Evolutionary conservation across 35 echinoderm and acorn worm species (phyloP), one percentile per base, ranked within the genome.

Genomic region (Amphiura filiformis): DNA sequence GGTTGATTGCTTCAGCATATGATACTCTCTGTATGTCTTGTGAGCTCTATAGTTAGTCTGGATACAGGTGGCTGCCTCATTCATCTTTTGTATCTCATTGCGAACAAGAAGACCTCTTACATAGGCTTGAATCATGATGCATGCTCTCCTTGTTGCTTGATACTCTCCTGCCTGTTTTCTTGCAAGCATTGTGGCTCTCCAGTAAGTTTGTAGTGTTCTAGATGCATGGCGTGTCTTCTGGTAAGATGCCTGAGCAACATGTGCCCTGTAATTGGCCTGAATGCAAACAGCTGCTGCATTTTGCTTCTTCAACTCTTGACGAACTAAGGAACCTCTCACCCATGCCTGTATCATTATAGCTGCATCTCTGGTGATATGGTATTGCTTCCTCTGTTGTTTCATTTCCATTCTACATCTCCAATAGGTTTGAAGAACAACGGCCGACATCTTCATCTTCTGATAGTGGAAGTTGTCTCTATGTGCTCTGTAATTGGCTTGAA

Each of bases 81-180:
- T 40, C 40, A 35, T 44, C n/a, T 56, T 86, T 35, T 56, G 15
- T 35, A 94, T 36, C 0, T 65, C 84, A 35, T 83, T 86, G 12
- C 83, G 83, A 17, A 61, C 88, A 39, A 39, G 15, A 65, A 84
- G 75, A 35, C 88, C 85, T 57, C 88, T 81, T 3, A 52, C 39
- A 37, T 36, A 49, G n/a, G 95, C 83, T 57, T 97, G 95, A 9
- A 97, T 70, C 0, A 81, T 88, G 30, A 97, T 97, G 80, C 87
- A 82, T 7, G 88, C 92, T 26, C 89, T 81, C 26, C 91, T 83
- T 33, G 35, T 77, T 37, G 91, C 42, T 39, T 96, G 86, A 78
- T 86, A 96, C 5, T 89, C 52, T 39, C 56, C 23, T 5, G 80
- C 37, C n/a, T 89, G 79, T 13, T 82, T 13, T 56, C 64, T 61